These are phyloP conservation scores for Apeltes quadracus DNA, from an alignment of 2,113 vertebrate genomes.

Conservation along the genomic window DNA sequence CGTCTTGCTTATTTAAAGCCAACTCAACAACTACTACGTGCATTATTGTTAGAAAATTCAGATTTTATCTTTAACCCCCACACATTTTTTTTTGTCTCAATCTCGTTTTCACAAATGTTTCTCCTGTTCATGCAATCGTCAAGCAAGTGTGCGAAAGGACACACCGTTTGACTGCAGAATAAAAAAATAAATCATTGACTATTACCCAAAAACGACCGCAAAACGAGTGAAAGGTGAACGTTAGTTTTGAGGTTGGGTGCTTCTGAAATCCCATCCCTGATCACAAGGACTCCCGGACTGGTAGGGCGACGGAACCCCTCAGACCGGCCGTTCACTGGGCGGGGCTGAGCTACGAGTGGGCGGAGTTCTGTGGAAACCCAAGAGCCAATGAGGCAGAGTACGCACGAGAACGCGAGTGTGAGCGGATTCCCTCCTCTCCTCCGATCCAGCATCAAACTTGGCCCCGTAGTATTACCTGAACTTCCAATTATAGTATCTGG, in stretches of 20 bases:
- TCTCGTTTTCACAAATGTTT: slow-evolving; percentile 20
- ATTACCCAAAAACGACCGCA: slow-evolving; percentile 2
- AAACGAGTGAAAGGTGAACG: slow-evolving; percentile 15
- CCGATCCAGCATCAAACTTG: slow-evolving; percentile 4
- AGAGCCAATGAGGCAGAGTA: slow-evolving; percentile 11
- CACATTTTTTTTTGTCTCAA: background rate
- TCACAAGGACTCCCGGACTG: slow-evolving; percentile 20
- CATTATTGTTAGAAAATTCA: background rate
- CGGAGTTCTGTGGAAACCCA: slow-evolving; percentile 62
- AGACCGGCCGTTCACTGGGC: slow-evolving; percentile 9
- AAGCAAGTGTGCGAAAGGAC: slow-evolving; percentile 28
- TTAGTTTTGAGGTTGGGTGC: slow-evolving; percentile 27
- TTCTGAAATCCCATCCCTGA: slow-evolving; percentile 47
- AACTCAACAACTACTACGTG: slow-evolving; percentile 9
- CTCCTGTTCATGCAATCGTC: slow-evolving; percentile 50
- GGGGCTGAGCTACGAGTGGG: slow-evolving; percentile 13
- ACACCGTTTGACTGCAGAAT: slow-evolving; percentile 11
- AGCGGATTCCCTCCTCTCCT: background rate
- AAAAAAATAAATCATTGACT: slow-evolving; percentile 8
- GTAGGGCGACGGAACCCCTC: slow-evolving; percentile 9
- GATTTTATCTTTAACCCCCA: no score
- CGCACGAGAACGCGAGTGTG: background rate
- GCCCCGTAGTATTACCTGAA: slow-evolving; percentile 20
- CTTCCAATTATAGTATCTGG: slow-evolving; percentile 24
- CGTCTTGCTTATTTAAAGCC: slow-evolving; percentile 25